Base-by-base conservation (phyloP, 2,797 vertebrate genomes). In the Cheracebus regulus region DNA sequence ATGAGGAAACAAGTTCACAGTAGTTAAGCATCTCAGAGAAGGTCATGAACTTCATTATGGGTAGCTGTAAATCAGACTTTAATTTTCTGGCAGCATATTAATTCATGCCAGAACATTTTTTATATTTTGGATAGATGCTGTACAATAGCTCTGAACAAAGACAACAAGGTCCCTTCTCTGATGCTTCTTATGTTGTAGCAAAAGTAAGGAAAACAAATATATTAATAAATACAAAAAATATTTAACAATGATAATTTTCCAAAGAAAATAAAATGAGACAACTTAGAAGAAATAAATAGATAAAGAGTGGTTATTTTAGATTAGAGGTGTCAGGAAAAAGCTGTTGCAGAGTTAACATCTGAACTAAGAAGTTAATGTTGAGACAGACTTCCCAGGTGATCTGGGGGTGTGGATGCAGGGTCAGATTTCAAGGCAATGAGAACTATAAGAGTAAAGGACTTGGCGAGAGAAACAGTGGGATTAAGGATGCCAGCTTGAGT, bases 361-460 rank as follows among this genome's bases (percentile, higher is more conserved):
- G 3, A 85, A 81, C 4, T 55, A 33, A 87, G n/a, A 87, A 48
- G 44, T 57, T 41, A 92, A 64, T n/a, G 46, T 64, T 75, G 19
- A 73, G 14, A 64, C 26, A 15, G 22, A 39, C 13, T 75, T 52
- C 11, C 14, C 4, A 76, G 1, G 7, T n/a, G 67, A 11, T 11
- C 0, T 50, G 67, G 30, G 12, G 6, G 2, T 3, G 15, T 1
- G 11, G 22, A 0, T 50, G 1, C 1, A 39, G 5, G 7, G 3
- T 75, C 48, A 55, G 55, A 44, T 87, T 84, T 83, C 44, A 95
- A 84, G 55, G 2, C 13, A 83, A 70, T 76, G 17, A 78, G 7
- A 81, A 33, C 4, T 50, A 1, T 0, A 73, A 57, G 26, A n/a
- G 6, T 44, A 84, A 61, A 55, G 9, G 0, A 7, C 4, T 26